Conservation (phyloP, 2,113 vertebrate species). For the Chiloscyllium plagiosum region DNA sequence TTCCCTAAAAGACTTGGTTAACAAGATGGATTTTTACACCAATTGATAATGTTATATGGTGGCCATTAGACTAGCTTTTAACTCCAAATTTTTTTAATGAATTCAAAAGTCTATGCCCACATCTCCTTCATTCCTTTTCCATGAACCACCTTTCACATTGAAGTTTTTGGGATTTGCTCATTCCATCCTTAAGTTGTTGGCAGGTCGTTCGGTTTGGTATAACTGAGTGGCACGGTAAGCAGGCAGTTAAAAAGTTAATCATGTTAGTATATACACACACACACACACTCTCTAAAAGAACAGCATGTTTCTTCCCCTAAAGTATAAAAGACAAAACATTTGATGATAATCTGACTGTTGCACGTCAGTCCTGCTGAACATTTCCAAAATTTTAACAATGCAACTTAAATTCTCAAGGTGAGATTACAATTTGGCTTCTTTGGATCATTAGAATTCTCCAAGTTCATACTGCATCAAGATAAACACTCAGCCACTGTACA, state of each 20-base stretch:
- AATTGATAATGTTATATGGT: no score
- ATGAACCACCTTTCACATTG: background rate
- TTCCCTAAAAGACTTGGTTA: no score
- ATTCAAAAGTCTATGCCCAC: no score
- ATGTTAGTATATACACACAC: background rate
- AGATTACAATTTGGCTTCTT: background rate
- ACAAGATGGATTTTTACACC: no score
- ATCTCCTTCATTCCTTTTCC: background rate
- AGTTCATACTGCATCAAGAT: background rate
- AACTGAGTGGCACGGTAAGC: background rate
- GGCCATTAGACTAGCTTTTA: no score
- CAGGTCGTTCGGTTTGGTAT: background rate
- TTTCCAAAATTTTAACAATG: background rate
- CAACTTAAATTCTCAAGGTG: background rate
- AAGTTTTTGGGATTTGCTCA: background rate
- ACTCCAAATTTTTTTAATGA: no score
- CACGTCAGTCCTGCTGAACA: background rate
- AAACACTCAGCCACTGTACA: background rate
- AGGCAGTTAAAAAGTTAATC: background rate
- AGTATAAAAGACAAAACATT: background rate
- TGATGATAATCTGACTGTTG: background rate
- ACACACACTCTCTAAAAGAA: no score
- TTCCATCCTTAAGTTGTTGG: background rate
- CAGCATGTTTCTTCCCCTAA: background rate
- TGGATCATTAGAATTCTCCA: background rate